Base-by-base conservation (phyloP, 2,113 vertebrate species). In the Oreotrochilus melanogaster region DNA sequence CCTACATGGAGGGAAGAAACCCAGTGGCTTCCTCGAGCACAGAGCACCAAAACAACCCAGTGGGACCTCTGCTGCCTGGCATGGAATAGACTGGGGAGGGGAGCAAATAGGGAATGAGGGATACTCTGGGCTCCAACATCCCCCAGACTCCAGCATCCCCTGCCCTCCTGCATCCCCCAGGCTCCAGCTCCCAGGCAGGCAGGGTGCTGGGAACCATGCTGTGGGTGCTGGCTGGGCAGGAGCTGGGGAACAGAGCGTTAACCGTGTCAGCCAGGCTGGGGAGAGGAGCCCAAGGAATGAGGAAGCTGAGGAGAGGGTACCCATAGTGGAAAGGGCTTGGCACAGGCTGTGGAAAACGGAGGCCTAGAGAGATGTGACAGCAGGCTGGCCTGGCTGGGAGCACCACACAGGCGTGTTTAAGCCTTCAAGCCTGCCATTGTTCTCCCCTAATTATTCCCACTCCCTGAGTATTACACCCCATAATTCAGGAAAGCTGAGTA, bases 401-500 rank as follows among this genome's bases (percentile, higher is more conserved):
- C 67, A 89, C 96, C 93, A 93, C 94, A 93, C 86, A 95, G 89
- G 95, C 88, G 2, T 89, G 74, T 45, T 88, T 83, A 94, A 96
- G 94, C 94, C 95, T 94, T 97, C 97, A 97, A 95, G 91, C 94
- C 96, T 96, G 88, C 95, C 96, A 96, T 97, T 97, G 95, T 97
- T 96, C 96, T 95, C 95, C 95, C 92, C 95, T 97, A 97, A 97
- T 97, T 97, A 97, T 95, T 96, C 97, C 97, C 96, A 97, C 96
- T 97, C 95, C 95, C 92, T 53, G 95, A 95, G 96, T 95, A 96
- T 97, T 97, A 97, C 97, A 97, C 97, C 97, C 97, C 96, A 97
- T 97, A 97, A 97, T 97, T 97, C 97, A 97, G 97, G 97, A 88
- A 97, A 97, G 97, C 97, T 97, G 97, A 97, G 95, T 97, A 97